These are phyloP conservation scores for Osmerus eperlanus DNA, from an alignment of 2,113 vertebrate genomes.

Conservation along the genomic window DNA sequence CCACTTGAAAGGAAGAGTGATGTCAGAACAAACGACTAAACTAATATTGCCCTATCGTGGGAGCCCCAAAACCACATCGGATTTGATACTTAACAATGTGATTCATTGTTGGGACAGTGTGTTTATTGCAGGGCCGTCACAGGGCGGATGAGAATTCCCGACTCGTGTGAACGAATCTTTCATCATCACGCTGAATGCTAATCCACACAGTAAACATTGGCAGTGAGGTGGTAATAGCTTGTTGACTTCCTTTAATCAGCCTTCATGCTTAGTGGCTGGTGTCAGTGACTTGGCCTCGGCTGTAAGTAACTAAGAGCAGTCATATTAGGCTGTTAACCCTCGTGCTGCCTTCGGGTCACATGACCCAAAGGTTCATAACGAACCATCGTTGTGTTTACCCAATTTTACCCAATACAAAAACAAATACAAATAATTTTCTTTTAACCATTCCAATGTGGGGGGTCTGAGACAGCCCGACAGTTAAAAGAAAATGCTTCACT, in stretches of 20 bases:
- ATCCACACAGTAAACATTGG: slow-evolving; percentile 59
- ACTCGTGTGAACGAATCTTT: slow-evolving; percentile 20
- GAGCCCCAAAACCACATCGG: slow-evolving; percentile 43
- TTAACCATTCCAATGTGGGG: too few relatives aligned
- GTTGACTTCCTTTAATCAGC: slow-evolving; percentile 45
- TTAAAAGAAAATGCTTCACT: too few relatives aligned
- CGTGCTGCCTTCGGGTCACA: too few relatives aligned
- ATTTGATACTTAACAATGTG: slow-evolving; percentile 45
- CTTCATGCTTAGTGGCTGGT: slow-evolving; percentile 34
- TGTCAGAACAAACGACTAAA: slow-evolving; percentile 58
- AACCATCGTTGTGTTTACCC: too few relatives aligned
- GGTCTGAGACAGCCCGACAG: too few relatives aligned
- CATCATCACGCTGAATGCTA: slow-evolving; percentile 38
- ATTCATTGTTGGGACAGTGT: slow-evolving; percentile 26
- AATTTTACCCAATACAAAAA: too few relatives aligned
- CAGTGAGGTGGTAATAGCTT: slow-evolving; percentile 35
- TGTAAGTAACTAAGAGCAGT: background rate
- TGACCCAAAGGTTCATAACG: too few relatives aligned
- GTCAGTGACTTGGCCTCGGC: slow-evolving; percentile 37
- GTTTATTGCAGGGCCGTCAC: slow-evolving; percentile 39
- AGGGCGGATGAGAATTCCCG: slow-evolving; percentile 17
- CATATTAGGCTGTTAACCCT: background rate
- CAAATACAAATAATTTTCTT: too few relatives aligned
- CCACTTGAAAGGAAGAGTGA: slow-evolving; percentile 64
- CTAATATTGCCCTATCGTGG: slow-evolving; percentile 58